Percentiles rank a stretch among this genome's conserved stretches.
These are phyloP conservation scores for Rhynchophorus ferrugineus DNA, from an alignment of 1,140 invertebrate genomes.

Conservation along the genomic window DNA sequence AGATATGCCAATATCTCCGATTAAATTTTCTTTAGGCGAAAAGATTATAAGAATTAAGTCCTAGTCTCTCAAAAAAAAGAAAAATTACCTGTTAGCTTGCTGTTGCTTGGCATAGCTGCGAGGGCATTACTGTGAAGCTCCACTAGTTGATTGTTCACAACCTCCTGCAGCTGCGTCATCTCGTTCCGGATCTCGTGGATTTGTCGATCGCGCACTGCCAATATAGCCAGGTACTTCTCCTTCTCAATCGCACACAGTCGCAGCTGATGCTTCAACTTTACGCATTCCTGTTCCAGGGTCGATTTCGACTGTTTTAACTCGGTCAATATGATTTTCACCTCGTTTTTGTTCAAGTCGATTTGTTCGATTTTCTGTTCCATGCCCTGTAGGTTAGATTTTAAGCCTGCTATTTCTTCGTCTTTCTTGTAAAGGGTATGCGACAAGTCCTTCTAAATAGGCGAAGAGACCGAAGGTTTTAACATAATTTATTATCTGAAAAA, in stretches of 20 bases:
- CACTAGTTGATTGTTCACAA: conserved; percentile 33
- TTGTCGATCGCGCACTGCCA: conserved; percentile 33
- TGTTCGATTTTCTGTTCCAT: conserved; percentile 6
- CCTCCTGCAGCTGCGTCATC: conserved; percentile 36
- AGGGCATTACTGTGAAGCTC: conserved; percentile 31
- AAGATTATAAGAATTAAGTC: background rate
- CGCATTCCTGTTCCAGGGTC: conserved; percentile 25
- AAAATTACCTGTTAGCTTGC: background rate
- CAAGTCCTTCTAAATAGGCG: background rate
- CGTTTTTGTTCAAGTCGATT: background rate
- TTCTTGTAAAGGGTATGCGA: conserved; percentile 12
- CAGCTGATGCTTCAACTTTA: conserved; percentile 31
- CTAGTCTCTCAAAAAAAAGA: background rate
- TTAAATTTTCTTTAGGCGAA: background rate
- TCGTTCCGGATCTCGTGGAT: conserved; percentile 37
- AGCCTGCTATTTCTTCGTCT: conserved; percentile 22
- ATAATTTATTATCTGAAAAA: background rate
- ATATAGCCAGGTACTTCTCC: conserved; percentile 35
- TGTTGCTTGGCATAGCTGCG: conserved; percentile 7
- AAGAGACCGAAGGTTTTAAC: background rate
- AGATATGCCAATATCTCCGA: too few relatives aligned
- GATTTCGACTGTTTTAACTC: conserved; percentile 31
- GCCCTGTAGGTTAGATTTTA: conserved; percentile 4
- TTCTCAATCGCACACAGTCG: conserved; percentile 33
- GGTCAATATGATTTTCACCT: conserved; percentile 10